Conservation (phyloP, 1,140 invertebrate species). For the Trypoxylus dichotomus region DNA sequence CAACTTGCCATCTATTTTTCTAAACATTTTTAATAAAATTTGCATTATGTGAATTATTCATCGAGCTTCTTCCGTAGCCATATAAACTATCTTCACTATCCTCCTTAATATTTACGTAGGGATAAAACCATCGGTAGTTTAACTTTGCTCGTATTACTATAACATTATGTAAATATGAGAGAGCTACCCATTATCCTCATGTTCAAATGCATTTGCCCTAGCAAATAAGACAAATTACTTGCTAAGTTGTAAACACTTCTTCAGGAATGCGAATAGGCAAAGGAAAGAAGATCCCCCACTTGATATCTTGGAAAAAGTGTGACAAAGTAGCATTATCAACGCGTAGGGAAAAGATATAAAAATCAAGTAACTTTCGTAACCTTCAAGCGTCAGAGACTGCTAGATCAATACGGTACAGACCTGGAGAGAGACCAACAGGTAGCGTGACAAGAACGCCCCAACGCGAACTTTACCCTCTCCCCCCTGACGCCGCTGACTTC, state of each 20-base stretch:
- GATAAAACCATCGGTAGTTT: too few relatives aligned
- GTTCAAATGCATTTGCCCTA: too few relatives aligned
- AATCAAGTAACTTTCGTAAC: conserved; percentile 20
- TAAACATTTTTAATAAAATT: too few relatives aligned
- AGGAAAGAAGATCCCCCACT: background rate
- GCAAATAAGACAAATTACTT: too few relatives aligned
- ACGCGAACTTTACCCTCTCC: conserved; percentile 3
- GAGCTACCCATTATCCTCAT: too few relatives aligned
- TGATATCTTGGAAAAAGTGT: background rate
- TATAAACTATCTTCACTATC: too few relatives aligned
- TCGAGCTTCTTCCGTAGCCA: too few relatives aligned
- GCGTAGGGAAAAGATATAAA: background rate
- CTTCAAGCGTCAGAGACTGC: conserved; percentile 6
- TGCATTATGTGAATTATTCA: too few relatives aligned
- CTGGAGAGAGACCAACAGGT: conserved; percentile 24
- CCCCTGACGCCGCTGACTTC: background rate
- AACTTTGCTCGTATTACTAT: too few relatives aligned
- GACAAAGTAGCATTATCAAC: conserved; percentile 16
- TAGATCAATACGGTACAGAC: conserved; percentile 20
- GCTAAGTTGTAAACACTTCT: background rate
- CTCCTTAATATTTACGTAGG: too few relatives aligned
- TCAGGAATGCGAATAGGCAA: background rate
- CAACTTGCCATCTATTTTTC: too few relatives aligned
- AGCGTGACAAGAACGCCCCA: conserved; percentile 16
- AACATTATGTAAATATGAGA: too few relatives aligned